Base-by-base conservation (phyloP, 2,113 vertebrate genomes). In the Gobiocypris rarus region DNA sequence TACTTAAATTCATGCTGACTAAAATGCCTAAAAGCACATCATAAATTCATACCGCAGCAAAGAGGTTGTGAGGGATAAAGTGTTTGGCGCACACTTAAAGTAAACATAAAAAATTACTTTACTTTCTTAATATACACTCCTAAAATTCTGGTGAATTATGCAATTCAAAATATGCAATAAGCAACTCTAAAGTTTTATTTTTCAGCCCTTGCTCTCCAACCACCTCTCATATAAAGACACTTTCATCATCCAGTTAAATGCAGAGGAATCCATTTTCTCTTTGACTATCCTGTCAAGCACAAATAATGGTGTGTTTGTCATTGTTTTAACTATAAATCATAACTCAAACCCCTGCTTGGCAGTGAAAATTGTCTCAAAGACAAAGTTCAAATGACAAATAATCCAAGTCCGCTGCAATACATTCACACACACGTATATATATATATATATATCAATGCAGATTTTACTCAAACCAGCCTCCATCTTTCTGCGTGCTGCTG, bases 401-500 rank as follows among this genome's bases (percentile, higher is more conserved):
- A 75, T 52, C 8, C 6, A 9, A 75, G 4, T 73, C 24, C 17
- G 5, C 1, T 28, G 48, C 48, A 31, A 28, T 75, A 50, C 19
- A 75, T 9, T 19, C 26, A 14, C 70, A 76, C 34, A 45, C 19
- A 71, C 83, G 24, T 52, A 63, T 14, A 6, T 11, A 26, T 26
- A 31, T 58, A 83, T 19, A 28, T 10, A 69, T 38, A 48, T 65
- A 63, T 38, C 31, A 56, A 74, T 48, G 70, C 52, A 28, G 13
- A 50, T 82, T 58, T 75, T 56, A 52, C 28, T 75, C 17, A 56
- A 31, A 50, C 77, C 85, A 28, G 41, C 65, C 84, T 90, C 86
- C 88, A 78, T 77, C 83, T 86, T 15, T 43, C 31, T 58, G 83
- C 78, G 17, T 50, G 34, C 87, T 80, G 89, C 80, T 76, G 86